Evolutionary conservation across 2,888 invertebrate genomes (phyloP).

Genomic region (Drosophila mayaguana): DNA sequence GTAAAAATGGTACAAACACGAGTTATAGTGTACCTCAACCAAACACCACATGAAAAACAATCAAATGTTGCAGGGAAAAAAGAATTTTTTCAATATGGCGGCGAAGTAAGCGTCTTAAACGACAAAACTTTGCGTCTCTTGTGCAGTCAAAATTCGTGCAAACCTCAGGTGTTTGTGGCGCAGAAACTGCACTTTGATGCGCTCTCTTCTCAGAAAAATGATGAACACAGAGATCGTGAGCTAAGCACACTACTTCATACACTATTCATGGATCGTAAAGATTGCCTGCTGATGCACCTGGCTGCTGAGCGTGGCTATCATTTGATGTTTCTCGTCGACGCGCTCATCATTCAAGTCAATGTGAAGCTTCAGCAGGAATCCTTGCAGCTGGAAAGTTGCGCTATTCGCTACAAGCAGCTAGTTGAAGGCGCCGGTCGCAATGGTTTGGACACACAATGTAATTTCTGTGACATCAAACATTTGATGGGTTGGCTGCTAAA

Average conservation of each 20-base stretch:
- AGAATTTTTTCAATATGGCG: slow-evolving; percentile 20
- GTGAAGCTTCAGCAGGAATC: slow-evolving; percentile 41
- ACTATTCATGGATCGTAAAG: slow-evolving; percentile 44
- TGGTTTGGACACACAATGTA: slow-evolving; percentile 20
- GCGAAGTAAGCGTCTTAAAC: slow-evolving; percentile 48
- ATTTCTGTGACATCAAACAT: slow-evolving; percentile 24
- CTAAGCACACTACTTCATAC: slow-evolving; percentile 41
- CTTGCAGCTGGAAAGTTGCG: slow-evolving; percentile 19
- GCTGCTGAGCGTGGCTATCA: slow-evolving; percentile 38
- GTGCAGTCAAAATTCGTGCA: slow-evolving; percentile 26
- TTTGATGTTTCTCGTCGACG: slow-evolving; percentile 49
- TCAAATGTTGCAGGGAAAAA: background rate
- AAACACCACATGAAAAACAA: background rate
- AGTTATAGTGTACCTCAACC: slow-evolving; percentile 36
- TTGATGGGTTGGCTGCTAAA: slow-evolving; percentile 44
- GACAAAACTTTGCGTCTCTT: slow-evolving; percentile 40
- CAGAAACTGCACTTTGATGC: slow-evolving; percentile 56
- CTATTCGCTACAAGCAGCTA: slow-evolving; percentile 42
- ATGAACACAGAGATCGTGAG: slow-evolving; percentile 39
- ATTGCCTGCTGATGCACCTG: slow-evolving; percentile 51
- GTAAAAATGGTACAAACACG: slow-evolving; percentile 18
- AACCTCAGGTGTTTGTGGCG: slow-evolving; percentile 27
- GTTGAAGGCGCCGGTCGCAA: slow-evolving; percentile 27
- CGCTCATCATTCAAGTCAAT: slow-evolving; percentile 54
- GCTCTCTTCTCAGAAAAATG: slow-evolving; percentile 18